Conservation (phyloP, 35 echinoderm and acorn worm genomes). For the Antedon bifida region DNA sequence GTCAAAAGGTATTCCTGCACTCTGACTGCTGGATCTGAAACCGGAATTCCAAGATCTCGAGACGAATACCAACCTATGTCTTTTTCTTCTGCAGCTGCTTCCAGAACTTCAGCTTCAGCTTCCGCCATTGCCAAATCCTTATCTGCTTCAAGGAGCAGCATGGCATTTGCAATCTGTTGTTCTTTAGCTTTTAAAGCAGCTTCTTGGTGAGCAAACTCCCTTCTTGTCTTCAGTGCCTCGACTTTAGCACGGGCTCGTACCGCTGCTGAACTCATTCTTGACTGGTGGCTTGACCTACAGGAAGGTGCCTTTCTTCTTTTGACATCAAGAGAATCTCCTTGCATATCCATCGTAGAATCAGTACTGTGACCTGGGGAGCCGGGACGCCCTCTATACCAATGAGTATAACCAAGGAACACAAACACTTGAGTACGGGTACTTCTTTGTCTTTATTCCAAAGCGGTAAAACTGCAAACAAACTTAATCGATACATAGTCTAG, state of each 20-base stretch:
- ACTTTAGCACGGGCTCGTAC: conserved; percentile 13
- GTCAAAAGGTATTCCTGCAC: neutral
- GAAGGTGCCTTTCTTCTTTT: neutral
- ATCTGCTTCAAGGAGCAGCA: conserved; percentile 26
- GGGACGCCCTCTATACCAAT: neutral
- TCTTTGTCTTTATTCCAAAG: neutral
- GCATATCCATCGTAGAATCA: neutral
- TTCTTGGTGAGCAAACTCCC: conserved; percentile 14
- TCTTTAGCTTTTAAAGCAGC: conserved; percentile 6
- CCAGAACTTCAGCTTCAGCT: conserved; percentile 29
- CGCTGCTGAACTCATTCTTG: conserved; percentile 20
- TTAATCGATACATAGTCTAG: too few species aligned
- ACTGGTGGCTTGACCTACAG: neutral
- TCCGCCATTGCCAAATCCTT: conserved; percentile 28
- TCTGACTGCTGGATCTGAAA: neutral
- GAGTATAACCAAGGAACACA: neutral
- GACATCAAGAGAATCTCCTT: neutral
- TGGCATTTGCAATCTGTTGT: conserved; percentile 14
- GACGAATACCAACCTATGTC: too few species aligned
- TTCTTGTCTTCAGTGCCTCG: conserved; percentile 9
- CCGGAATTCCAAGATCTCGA: neutral
- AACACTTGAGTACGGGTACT: too few species aligned
- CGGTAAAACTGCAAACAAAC: too few species aligned
- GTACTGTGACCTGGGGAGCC: neutral
- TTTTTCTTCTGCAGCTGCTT: conserved; percentile 10